These are phyloP conservation scores for Drosophila crucigera DNA, from an alignment of 2,888 invertebrate species.

Conservation along the genomic window DNA sequence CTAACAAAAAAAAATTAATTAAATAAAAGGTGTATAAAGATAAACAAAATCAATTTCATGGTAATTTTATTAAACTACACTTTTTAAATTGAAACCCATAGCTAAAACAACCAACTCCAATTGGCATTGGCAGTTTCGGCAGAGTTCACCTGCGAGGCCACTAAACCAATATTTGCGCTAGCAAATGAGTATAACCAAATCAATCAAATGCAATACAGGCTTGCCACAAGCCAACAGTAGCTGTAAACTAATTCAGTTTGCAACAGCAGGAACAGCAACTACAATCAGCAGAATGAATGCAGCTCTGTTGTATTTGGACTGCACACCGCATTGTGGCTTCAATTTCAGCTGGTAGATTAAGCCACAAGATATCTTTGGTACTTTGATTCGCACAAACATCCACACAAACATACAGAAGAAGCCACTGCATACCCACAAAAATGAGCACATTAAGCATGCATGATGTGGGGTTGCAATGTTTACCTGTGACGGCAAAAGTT, in stretches of 20 bases:
- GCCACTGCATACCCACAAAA: neutral
- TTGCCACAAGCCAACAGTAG: slow-evolving; percentile 62
- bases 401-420: slow-evolving; percentile 14
- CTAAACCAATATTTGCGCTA: slow-evolving; percentile 62
- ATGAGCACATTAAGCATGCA: slow-evolving; percentile 45
- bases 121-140: slow-evolving; percentile 2
- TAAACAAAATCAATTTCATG: slow-evolving; percentile 59
- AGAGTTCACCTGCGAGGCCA: slow-evolving; percentile 18
- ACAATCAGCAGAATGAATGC: slow-evolving; percentile 14
- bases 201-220: slow-evolving; percentile 66
- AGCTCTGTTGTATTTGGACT: slow-evolving; percentile 44
- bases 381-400: slow-evolving; percentile 8
- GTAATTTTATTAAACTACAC: slow-evolving; percentile 61
- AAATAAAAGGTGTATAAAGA: slow-evolving; percentile 68
- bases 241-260: slow-evolving; percentile 40
- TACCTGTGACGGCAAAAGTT: slow-evolving; percentile 36
- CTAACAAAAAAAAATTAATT: slow-evolving; percentile 55
- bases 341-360: slow-evolving; percentile 55
- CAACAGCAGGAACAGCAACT: slow-evolving; percentile 4
- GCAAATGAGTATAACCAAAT: slow-evolving; percentile 72
- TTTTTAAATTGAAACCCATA: slow-evolving; percentile 28
- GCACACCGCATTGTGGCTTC: slow-evolving; percentile 53
- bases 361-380: slow-evolving; percentile 56
- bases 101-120: slow-evolving; percentile 11
- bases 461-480: slow-evolving; percentile 30